Percentiles rank a stretch among this genome's conserved stretches.
These are phyloP conservation scores for Egretta garzetta DNA, from an alignment of 2,113 vertebrate species.

Conservation along the genomic window DNA sequence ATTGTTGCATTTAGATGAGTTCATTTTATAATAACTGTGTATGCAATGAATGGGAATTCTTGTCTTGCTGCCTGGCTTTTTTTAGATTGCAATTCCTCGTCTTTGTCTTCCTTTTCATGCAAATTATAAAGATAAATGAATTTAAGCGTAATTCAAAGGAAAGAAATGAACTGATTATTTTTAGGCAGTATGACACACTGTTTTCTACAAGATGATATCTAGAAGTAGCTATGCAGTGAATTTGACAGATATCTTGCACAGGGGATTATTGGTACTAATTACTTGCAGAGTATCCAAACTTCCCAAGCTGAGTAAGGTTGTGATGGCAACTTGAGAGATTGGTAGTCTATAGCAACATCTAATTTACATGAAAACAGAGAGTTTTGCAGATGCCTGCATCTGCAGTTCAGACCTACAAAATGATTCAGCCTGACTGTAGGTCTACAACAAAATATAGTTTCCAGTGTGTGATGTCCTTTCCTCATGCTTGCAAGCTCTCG, in stretches of 20 bases:
- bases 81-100: neutral
- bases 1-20: neutral
- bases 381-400: neutral
- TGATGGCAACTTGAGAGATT: neutral
- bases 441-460: neutral
- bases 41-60: neutral
- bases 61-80: neutral
- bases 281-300: constrained; percentile 6
- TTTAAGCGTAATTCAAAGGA: neutral
- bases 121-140: neutral
- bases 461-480: neutral
- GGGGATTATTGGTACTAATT: constrained; percentile 6
- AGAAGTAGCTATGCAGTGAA: neutral
- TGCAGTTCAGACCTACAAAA: neutral
- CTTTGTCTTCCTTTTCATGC: neutral
- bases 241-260: neutral
- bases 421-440: neutral
- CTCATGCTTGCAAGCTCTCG: neutral
- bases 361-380: constrained; percentile 32
- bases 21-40: neutral
- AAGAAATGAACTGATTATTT: neutral
- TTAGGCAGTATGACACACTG: neutral
- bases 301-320: neutral
- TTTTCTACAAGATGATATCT: neutral
- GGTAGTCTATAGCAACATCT: neutral